Evolutionary conservation across 2,797 vertebrate species (phyloP).

Genomic region (Mustela erminea): DNA sequence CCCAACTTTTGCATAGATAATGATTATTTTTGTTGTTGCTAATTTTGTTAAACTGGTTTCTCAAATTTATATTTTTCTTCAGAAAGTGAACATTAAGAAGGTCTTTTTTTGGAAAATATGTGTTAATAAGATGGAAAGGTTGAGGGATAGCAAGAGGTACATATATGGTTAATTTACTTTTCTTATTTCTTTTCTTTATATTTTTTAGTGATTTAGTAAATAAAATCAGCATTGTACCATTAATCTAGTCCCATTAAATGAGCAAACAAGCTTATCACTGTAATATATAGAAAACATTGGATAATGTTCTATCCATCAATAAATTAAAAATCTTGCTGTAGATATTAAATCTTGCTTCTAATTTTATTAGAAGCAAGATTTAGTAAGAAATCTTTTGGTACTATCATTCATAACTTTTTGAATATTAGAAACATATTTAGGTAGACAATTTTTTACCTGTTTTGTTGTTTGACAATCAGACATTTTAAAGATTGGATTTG

Average conservation of each 20-base stretch:
- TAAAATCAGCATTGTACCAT: neutral
- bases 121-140: neutral
- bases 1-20: neutral
- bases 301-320: neutral
- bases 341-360: neutral
- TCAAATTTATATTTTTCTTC: slow-evolving; percentile 36
- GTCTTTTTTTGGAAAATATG: neutral
- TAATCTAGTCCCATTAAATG: neutral
- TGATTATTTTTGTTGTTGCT: neutral
- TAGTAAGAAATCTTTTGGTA: neutral
- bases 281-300: neutral
- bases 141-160: neutral
- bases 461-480: neutral
- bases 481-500: neutral
- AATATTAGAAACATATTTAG: slow-evolving; percentile 9
- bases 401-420: neutral
- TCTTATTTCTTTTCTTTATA: neutral
- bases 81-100: neutral
- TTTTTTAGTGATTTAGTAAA: slow-evolving; percentile 18
- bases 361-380: neutral
- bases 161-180: neutral
- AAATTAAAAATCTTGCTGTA: neutral
- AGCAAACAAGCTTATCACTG: neutral
- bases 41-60: neutral
- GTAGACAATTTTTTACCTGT: neutral